Percentiles rank a stretch among this genome's conserved stretches.
phyloP scores from a whole-genome alignment of 2,113 vertebrate species.

The Alouatta palliata region DNA sequence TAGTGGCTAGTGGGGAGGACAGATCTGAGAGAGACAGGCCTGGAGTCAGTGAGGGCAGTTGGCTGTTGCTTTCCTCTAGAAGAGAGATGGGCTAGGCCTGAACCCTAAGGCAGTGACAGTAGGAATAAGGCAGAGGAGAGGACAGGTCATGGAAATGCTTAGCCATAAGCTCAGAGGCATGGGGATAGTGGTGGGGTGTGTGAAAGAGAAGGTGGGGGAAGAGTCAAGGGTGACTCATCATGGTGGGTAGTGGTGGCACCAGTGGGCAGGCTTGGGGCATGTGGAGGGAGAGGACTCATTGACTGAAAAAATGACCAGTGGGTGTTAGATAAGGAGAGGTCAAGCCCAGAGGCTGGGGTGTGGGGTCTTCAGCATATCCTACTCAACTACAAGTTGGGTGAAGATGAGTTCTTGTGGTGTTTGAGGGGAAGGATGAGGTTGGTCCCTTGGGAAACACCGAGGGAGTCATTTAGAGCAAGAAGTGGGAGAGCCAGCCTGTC shows the following conservation, averaged over 20 bases:
- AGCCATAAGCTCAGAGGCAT: neutral
- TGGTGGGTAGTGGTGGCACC: neutral
- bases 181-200: neutral
- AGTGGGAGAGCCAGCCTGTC: neutral
- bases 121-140: neutral
- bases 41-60: neutral
- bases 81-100: neutral
- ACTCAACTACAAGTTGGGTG: neutral
- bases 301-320: neutral
- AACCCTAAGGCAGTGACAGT: neutral
- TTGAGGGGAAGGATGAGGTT: neutral
- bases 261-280: neutral
- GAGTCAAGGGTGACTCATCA: neutral
- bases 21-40: neutral
- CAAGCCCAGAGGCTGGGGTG: neutral
- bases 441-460: neutral
- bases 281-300: neutral
- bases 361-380: neutral
- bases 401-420: neutral
- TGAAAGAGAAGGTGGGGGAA: neutral
- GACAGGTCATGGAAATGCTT: neutral
- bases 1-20: neutral
- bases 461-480: neutral
- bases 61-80: neutral
- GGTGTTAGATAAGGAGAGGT: neutral